Percentiles rank a stretch among this genome's conserved stretches.
These are phyloP conservation scores for Cerceris rybyensis DNA, from an alignment of 2,888 invertebrate genomes.

Conservation along the genomic window DNA sequence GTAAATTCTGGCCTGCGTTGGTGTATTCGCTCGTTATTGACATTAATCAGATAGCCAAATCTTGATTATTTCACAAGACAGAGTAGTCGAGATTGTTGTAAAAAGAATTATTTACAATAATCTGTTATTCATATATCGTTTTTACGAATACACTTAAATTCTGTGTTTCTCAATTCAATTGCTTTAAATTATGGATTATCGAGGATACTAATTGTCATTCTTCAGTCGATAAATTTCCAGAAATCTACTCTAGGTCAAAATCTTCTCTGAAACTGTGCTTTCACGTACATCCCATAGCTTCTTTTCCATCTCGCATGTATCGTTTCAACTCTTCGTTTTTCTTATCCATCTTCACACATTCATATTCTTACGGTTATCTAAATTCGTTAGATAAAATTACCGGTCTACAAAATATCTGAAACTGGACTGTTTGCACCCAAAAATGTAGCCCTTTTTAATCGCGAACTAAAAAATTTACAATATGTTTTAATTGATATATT, in stretches of 20 bases:
- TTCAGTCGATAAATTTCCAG: background rate
- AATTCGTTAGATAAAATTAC: background rate
- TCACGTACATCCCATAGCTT: constrained; percentile 30
- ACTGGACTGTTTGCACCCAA: constrained; percentile 3
- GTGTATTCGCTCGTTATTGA: constrained; percentile 24
- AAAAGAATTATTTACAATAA: background rate
- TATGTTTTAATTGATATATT: constrained; percentile 55
- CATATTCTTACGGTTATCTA: background rate
- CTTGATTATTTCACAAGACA: constrained; percentile 32
- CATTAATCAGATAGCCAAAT: constrained; percentile 13
- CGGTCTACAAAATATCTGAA: background rate
- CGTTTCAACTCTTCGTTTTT: constrained; percentile 22
- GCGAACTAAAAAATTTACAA: background rate
- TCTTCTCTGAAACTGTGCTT: constrained; percentile 10
- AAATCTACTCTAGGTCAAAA: constrained; percentile 33
- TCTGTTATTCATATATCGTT: background rate
- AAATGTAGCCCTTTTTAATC: background rate
- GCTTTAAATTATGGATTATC: background rate
- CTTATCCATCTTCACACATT: constrained; percentile 14
- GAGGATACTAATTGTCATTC: background rate
- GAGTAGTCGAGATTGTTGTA: constrained; percentile 23
- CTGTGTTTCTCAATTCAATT: too few relatives aligned
- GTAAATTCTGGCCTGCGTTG: constrained; percentile 19
- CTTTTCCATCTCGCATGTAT: constrained; percentile 5
- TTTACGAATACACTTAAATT: too few relatives aligned